phyloP scores from a whole-genome alignment of 2,888 invertebrate species.

The Isotomurus palustris region DNA sequence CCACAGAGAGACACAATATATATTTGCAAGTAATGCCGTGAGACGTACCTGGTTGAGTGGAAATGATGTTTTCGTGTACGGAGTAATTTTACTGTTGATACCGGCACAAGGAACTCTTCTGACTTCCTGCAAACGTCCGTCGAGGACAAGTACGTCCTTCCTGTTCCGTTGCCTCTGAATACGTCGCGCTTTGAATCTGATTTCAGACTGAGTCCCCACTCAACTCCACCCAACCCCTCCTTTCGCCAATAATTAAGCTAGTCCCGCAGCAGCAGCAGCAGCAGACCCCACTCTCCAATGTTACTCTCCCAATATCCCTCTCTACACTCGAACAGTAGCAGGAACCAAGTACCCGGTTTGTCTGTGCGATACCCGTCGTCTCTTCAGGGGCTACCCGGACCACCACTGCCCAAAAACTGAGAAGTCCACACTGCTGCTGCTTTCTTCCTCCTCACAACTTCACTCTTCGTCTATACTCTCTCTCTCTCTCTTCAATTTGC shows the following conservation, averaged over 20 bases:
- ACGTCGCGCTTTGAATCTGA: constrained; percentile 43
- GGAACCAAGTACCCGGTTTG: too few relatives aligned
- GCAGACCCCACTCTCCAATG: neutral
- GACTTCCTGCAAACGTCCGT: constrained; percentile 47
- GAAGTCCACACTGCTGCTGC: too few relatives aligned
- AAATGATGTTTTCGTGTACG: constrained; percentile 46
- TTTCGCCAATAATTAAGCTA: constrained; percentile 45
- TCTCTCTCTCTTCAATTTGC: too few relatives aligned
- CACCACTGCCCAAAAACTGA: too few relatives aligned
- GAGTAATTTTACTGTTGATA: constrained; percentile 46
- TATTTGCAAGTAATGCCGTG: neutral
- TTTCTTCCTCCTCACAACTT: too few relatives aligned
- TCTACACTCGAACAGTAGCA: too few relatives aligned
- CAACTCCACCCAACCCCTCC: constrained; percentile 41
- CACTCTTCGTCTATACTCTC: too few relatives aligned
- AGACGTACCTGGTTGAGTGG: constrained; percentile 24
- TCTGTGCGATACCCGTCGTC: too few relatives aligned
- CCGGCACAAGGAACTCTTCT: constrained; percentile 47
- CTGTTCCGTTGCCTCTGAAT: constrained; percentile 45
- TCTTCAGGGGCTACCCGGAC: neutral
- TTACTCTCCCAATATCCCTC: neutral
- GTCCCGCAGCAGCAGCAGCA: constrained; percentile 29
- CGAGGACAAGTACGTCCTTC: constrained; percentile 47
- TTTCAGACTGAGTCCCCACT: constrained; percentile 37
- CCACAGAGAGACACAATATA: neutral